Evolutionary conservation across 1,140 invertebrate species (phyloP).

Genomic region (Orchestia grillus): DNA sequence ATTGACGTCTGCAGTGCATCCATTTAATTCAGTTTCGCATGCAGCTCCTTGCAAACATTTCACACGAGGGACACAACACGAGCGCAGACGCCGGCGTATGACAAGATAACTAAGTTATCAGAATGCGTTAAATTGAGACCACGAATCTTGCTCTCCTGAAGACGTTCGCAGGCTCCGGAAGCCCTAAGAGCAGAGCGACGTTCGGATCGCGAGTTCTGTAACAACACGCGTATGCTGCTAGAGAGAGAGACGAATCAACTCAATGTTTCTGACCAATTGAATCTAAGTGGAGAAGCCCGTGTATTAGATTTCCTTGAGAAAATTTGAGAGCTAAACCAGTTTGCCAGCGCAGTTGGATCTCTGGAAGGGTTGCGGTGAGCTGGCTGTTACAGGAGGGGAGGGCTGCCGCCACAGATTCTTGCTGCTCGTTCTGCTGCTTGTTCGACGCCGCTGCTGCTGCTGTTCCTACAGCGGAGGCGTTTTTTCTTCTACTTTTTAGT

Average conservation of each 20-base stretch:
- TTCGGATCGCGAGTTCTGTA: not conserved
- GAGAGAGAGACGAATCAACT: constrained; percentile 41
- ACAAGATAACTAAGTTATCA: not conserved
- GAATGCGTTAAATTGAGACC: not conserved
- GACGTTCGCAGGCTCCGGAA: not conserved
- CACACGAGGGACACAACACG: not conserved
- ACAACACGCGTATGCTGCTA: constrained; percentile 17
- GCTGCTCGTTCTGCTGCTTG: not conserved
- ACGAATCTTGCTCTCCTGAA: not conserved
- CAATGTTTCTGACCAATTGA: constrained; percentile 1
- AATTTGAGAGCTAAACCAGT: constrained; percentile 54
- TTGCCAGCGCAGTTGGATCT: not conserved
- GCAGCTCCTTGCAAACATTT: not conserved
- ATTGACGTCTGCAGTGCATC: not conserved
- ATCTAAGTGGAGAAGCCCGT: constrained; percentile 50
- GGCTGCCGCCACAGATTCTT: not conserved
- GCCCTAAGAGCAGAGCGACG: too few relatives aligned
- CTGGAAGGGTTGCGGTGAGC: constrained; percentile 38
- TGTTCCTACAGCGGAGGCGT: not conserved
- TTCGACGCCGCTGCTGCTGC: not conserved
- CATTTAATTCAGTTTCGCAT: not conserved
- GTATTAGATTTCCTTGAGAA: constrained; percentile 56
- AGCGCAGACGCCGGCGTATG: not conserved
- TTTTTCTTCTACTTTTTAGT: not conserved
- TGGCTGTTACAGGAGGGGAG: not conserved